Evolutionary conservation across 2,888 invertebrate genomes (phyloP).

Genomic region (Lasioglossum villosulum): DNA sequence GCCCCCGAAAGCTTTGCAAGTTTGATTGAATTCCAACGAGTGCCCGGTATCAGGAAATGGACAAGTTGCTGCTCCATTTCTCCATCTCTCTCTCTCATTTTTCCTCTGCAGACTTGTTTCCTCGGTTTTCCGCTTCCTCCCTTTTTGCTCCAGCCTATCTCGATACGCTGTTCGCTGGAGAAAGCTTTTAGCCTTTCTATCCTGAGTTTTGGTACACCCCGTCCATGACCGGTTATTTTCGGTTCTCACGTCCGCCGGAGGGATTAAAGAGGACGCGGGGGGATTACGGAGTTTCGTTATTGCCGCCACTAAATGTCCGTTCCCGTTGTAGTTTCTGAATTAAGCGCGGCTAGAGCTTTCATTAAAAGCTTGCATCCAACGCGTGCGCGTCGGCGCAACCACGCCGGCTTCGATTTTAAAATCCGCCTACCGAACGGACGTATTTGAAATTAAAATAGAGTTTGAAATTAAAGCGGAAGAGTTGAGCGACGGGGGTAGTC

Average conservation of each 20-base stretch:
- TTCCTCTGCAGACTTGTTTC: neutral
- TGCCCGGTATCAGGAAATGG: constrained; percentile 69
- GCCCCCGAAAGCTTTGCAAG: constrained; percentile 75
- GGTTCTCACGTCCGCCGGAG: constrained; percentile 61
- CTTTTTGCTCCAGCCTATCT: neutral
- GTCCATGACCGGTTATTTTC: constrained; percentile 53
- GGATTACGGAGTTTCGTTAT: constrained; percentile 66
- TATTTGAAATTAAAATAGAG: constrained; percentile 62
- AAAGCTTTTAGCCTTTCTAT: constrained; percentile 58
- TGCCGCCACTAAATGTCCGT: constrained; percentile 61
- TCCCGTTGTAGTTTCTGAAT: constrained; percentile 55
- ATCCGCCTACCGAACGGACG: constrained; percentile 15
- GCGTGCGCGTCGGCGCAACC: neutral
- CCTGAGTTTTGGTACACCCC: constrained; percentile 23
- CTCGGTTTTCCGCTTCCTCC: neutral
- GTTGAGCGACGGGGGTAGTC: neutral
- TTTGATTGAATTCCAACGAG: constrained; percentile 77
- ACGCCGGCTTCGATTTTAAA: constrained; percentile 40
- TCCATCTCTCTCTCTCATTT: neutral
- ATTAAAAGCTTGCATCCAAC: constrained; percentile 54
- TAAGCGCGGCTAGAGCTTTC: constrained; percentile 47
- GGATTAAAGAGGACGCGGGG: constrained; percentile 59
- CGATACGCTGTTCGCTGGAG: neutral
- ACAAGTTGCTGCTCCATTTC: constrained; percentile 66
- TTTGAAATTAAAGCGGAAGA: constrained; percentile 44